A percentile compares a stretch with the other conserved stretches of the same genome.
Conservation (phyloP, 2,113 vertebrate species). For the Gobius niger region DNA sequence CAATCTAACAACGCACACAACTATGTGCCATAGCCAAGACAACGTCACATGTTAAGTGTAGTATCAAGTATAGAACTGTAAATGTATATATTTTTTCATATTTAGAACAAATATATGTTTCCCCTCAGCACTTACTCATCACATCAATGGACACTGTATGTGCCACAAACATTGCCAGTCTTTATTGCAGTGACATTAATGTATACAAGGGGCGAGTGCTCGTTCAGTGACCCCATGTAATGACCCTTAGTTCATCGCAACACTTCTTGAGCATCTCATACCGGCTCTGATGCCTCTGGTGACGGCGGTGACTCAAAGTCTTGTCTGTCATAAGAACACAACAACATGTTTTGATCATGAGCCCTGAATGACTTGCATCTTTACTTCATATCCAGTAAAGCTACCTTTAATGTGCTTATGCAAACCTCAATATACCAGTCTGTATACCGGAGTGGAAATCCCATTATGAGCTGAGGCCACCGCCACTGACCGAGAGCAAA, state of each 20-base stretch:
- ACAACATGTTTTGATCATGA: constrained; percentile 1
- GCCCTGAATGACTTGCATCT: background rate
- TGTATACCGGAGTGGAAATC: constrained; percentile 37
- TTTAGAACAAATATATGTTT: background rate
- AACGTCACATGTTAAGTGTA: background rate
- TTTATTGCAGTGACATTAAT: constrained; percentile 30
- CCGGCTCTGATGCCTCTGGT: background rate
- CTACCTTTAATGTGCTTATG: background rate
- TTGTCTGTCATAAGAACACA: background rate
- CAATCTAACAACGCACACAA: constrained; percentile 33
- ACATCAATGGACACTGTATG: constrained; percentile 11
- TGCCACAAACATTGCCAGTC: constrained; percentile 9
- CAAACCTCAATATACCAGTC: constrained; percentile 14
- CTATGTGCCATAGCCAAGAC: background rate
- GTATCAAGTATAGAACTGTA: background rate
- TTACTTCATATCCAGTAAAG: background rate
- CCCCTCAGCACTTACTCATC: background rate
- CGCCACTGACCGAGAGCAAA: constrained; percentile 37
- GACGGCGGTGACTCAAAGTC: background rate
- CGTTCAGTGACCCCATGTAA: constrained; percentile 4
- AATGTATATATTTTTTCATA: background rate
- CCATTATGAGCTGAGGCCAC: constrained; percentile 31
- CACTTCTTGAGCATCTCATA: background rate
- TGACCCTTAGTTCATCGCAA: constrained; percentile 9
- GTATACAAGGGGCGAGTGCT: constrained; percentile 9